Percentiles rank a stretch among this genome's conserved stretches.
Conservation (phyloP, 2,888 invertebrate species). For the Himalopsyche anomala region DNA sequence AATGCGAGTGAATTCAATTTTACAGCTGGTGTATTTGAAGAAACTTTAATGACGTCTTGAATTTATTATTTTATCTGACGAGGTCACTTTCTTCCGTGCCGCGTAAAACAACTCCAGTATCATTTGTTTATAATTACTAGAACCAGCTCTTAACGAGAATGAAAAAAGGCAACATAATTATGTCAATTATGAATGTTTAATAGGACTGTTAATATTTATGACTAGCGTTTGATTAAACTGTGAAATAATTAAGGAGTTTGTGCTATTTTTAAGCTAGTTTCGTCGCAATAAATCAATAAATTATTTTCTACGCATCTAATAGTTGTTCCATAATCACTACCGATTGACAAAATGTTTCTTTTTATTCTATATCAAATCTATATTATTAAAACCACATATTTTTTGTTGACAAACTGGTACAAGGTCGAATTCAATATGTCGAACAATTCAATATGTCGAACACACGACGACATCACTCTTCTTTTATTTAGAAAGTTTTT, state of each 20-base stretch:
- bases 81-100: conserved; percentile 19
- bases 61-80: background rate
- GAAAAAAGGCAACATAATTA: conserved; percentile 9
- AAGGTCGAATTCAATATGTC: too few relatives aligned
- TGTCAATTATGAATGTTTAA: conserved; percentile 26
- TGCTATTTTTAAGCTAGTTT: background rate
- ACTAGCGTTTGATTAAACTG: conserved; percentile 27
- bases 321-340: too few relatives aligned
- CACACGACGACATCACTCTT: too few relatives aligned
- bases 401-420: too few relatives aligned
- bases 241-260: conserved; percentile 3
- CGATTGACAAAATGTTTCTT: too few relatives aligned
- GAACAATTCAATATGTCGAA: too few relatives aligned
- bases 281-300: background rate
- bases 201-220: conserved; percentile 17
- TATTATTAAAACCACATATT: too few relatives aligned
- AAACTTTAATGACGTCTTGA: background rate
- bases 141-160: background rate
- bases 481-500: too few relatives aligned
- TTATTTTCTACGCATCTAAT: background rate
- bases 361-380: too few relatives aligned
- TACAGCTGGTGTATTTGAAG: background rate
- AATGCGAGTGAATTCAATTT: conserved; percentile 32
- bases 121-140: conserved; percentile 12
- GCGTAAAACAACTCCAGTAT: conserved; percentile 15